Conservation (phyloP, 2,888 invertebrate species). For the Thymelicus lineola region DNA sequence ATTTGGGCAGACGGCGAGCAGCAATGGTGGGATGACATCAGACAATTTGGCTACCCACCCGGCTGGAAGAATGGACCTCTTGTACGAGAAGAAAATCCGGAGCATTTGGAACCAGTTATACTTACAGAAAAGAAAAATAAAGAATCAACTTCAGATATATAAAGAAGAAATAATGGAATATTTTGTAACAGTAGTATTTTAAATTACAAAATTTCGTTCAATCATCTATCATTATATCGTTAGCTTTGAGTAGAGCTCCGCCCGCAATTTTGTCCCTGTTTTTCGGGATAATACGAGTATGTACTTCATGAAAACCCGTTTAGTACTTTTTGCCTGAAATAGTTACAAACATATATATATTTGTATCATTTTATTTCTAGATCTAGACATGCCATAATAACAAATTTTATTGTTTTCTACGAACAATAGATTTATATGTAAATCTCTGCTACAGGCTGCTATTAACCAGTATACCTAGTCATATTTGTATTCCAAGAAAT, state of each 20-base stretch:
- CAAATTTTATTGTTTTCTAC: no score
- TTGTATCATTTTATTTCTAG: no score
- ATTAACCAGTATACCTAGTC: constrained; percentile 38
- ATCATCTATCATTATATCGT: no score
- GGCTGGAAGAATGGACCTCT: constrained; percentile 74
- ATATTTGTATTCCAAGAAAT: not conserved
- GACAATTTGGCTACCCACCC: constrained; percentile 76
- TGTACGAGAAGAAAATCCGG: constrained; percentile 53
- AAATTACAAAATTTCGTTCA: not conserved
- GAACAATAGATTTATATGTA: no score
- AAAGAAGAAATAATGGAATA: constrained; percentile 40
- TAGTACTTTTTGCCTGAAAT: no score
- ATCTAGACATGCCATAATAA: constrained; percentile 31
- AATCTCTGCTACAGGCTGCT: constrained; percentile 44
- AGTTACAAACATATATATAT: no score
- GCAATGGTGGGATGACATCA: constrained; percentile 89
- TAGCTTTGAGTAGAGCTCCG: no score
- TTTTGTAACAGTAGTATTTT: constrained; percentile 9
- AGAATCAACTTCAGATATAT: constrained; percentile 7
- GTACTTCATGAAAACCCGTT: no score
- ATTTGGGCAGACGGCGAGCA: constrained; percentile 89
- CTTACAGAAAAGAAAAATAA: constrained; percentile 50
- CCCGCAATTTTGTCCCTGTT: no score
- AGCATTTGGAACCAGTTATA: constrained; percentile 60
- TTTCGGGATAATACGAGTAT: no score